Percentiles rank a stretch among this genome's conserved stretches.
Evolutionary conservation across 1,140 invertebrate genomes (phyloP).

Genomic region (Cyphomyrmex costatus): DNA sequence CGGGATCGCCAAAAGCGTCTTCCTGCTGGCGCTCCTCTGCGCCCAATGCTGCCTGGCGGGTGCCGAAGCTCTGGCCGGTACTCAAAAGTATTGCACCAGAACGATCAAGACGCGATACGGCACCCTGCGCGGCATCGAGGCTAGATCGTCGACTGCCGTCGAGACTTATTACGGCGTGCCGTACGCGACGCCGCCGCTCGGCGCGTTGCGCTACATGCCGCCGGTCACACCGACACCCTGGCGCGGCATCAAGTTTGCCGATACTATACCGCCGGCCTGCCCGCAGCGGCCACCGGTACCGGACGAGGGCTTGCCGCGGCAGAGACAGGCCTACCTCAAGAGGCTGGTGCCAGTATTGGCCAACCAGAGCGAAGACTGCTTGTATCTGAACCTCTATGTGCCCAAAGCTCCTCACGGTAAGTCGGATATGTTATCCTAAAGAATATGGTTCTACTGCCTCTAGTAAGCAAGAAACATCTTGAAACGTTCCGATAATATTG

Average conservation of each 20-base stretch:
- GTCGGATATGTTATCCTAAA: slow-evolving; percentile 74
- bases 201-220: slow-evolving; percentile 95
- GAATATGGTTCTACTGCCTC: not conserved
- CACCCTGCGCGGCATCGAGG: slow-evolving; percentile 93
- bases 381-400: slow-evolving; percentile 98
- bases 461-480: too few species aligned
- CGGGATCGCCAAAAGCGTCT: slow-evolving; percentile 76
- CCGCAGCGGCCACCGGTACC: slow-evolving; percentile 93
- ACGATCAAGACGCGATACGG: slow-evolving; percentile 96
- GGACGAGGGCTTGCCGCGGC: slow-evolving; percentile 92
- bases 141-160: slow-evolving; percentile 92
- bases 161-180: slow-evolving; percentile 98
- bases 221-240: slow-evolving; percentile 96
- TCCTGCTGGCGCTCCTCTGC: slow-evolving; percentile 86
- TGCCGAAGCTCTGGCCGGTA: slow-evolving; percentile 83
- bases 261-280: slow-evolving; percentile 95
- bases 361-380: slow-evolving; percentile 98
- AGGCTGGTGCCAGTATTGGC: slow-evolving; percentile 93
- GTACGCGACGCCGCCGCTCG: slow-evolving; percentile 94
- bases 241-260: slow-evolving; percentile 93
- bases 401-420: slow-evolving; percentile 91
- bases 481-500: too few species aligned
- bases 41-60: slow-evolving; percentile 76
- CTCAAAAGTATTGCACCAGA: slow-evolving; percentile 92
- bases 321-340: slow-evolving; percentile 93